Conservation (phyloP, 2,797 vertebrate species). For the Crenichthys baileyi region DNA sequence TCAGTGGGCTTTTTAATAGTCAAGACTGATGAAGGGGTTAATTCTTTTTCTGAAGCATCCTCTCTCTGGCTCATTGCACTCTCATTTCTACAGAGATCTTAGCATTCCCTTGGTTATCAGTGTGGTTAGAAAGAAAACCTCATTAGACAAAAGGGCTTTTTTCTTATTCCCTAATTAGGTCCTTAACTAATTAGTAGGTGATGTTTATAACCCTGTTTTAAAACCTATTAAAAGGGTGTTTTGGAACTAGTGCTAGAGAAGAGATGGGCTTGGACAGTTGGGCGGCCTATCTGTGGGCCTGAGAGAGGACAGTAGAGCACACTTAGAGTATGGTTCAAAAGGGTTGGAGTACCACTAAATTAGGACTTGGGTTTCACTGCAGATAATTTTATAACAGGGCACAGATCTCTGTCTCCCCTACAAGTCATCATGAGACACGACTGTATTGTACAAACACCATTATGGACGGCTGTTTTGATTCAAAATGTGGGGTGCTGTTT, state of each 20-base stretch:
- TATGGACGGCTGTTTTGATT: background rate
- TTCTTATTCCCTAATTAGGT: constrained; percentile 92
- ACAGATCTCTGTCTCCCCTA: constrained; percentile 19
- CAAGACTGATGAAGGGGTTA: constrained; percentile 84
- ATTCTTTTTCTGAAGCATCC: constrained; percentile 83
- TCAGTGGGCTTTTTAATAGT: constrained; percentile 81
- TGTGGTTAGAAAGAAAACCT: constrained; percentile 87
- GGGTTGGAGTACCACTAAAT: constrained; percentile 74
- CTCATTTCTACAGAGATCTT: constrained; percentile 85
- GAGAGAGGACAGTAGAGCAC: constrained; percentile 63
- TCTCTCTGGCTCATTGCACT: constrained; percentile 85
- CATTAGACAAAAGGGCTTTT: constrained; percentile 84
- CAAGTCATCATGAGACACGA: constrained; percentile 27
- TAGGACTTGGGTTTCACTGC: constrained; percentile 67
- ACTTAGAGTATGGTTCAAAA: constrained; percentile 75
- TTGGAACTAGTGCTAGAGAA: constrained; percentile 81
- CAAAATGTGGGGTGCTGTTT: background rate
- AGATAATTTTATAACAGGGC: constrained; percentile 52
- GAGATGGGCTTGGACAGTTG: constrained; percentile 77
- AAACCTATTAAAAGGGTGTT: constrained; percentile 87
- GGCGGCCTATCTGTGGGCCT: constrained; percentile 66
- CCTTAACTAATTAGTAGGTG: constrained; percentile 98
- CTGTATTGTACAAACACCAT: background rate
- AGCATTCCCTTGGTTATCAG: constrained; percentile 86
- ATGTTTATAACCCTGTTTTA: constrained; percentile 98